Evolutionary conservation across 2,888 invertebrate species (phyloP), one percentile per base, ranked within the genome.

Genomic region (Balanococcus diminutus): DNA sequence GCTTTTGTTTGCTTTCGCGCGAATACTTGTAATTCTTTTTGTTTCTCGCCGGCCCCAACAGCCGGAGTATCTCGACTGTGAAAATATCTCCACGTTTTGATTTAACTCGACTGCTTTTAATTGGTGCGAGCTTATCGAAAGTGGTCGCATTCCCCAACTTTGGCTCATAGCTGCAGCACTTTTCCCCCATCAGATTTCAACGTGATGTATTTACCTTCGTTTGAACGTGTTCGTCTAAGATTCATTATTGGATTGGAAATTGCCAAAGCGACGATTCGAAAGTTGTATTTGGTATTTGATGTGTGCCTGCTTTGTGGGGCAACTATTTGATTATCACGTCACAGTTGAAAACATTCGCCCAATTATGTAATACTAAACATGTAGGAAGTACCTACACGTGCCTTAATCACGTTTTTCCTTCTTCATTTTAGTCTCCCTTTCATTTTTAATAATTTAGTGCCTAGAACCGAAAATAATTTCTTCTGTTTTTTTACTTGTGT

Each of bases 1-100:
- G 31, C 2, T 28, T 67, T 67, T 67, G n/a, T 51, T 51, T 51
- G 51, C 51, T 51, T 51, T 51, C 19, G 67, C 31, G 67, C 31
- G 31, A 67, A 67, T 67, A 67, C 31, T 67, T 67, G 67, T 67
- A 67, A 67, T 67, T 67, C 67, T 67, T 67, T 67, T 25, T 31
- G 28, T 67, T 67, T 19, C 51, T 51, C 19, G 51, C 19, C 9
- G 19, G 51, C 5, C 19, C 6, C 5, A 51, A 51, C 51, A 51
- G 51, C 51, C 3, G 19, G 19, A 51, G 19, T 51, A 51, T 51
- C 19, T 51, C 51, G 51, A 51, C 51, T 19, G 51, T 51, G 51
- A 51, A n/a, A 51, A 51, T 51, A 51, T 51, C 51, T 19, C 6
- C 51, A 51, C 51, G 51, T 51, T 51, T 51, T 51, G 51, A 51